Evolutionary conservation across 2,888 invertebrate species (phyloP), one percentile per base, ranked within the genome.

Genomic region (Lepidocyrtinus sp.): DNA sequence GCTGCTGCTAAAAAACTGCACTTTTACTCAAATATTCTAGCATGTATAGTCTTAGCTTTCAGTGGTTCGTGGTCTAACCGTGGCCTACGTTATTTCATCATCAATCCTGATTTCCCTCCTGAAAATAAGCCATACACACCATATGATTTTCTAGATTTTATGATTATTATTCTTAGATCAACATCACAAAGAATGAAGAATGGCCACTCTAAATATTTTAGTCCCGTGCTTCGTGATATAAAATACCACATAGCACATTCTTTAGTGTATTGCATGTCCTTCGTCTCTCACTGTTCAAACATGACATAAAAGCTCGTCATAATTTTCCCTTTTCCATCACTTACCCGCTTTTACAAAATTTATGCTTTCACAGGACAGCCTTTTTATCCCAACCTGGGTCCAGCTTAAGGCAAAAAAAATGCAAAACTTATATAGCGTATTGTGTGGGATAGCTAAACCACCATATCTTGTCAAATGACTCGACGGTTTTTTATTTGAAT

Each of bases 281-380:
- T 36, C n/a, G n/a, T n/a, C n/a, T n/a, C n/a, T n/a, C n/a, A n/a
- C n/a, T 36, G 36, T 36, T 36, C 36, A 36, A 36, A 36, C 36
- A 36, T 36, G 15, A 15, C 61, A 70, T 70, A 70, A 71, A 63
- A 62, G 22, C 71, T 12, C 62, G 62, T 71, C 71, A 71, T 71
- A 62, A 59, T 21, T 22, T 59, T 27, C 17, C 21, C 62, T 22
- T 27, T 50, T 62, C 25, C 36, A 36, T 36, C 36, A 12, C 12
- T 36, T 36, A 36, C 36, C 36, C 36, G 5, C 67, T 61, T 65
- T 19, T 75, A 65, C 36, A 75, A 75, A 75, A 75, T 75, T 75
- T 75, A 75, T 75, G 27, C 67, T 45, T 59, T 75, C 36, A 61
- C 64, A 75, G 74, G 67, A 67, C 27, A 75, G 27, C 50, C 45